Evolutionary conservation across 2,797 vertebrate species (phyloP).

Genomic region (Hippoglossus hippoglossus): DNA sequence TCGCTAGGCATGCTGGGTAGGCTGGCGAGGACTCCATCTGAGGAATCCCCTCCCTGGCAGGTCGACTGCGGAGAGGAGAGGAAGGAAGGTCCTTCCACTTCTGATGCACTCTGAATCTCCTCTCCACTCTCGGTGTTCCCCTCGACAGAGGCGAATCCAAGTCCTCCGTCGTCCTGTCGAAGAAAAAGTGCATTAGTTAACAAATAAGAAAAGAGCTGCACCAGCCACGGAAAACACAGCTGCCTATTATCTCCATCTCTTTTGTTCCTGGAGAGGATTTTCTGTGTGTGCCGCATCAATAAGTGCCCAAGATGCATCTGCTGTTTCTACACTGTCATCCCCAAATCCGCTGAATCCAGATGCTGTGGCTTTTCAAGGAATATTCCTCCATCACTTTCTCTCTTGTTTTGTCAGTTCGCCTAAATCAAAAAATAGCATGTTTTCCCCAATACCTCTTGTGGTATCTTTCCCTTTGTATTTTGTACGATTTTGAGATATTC

Average conservation of each 20-base stretch:
- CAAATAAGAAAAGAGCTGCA: neutral
- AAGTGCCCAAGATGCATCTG: conserved; percentile 27
- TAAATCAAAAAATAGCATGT: too few relatives aligned
- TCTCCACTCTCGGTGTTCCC: conserved; percentile 83
- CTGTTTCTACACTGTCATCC: conserved; percentile 3
- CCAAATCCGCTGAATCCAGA: conserved; percentile 5
- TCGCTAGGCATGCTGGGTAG: conserved; percentile 54
- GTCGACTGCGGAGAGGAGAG: conserved; percentile 43
- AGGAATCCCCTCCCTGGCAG: conserved; percentile 40
- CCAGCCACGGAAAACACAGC: conserved; percentile 14
- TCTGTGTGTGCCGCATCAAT: conserved; percentile 22
- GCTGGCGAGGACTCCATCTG: conserved; percentile 51
- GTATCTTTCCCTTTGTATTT: neutral
- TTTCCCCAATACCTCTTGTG: too few relatives aligned
- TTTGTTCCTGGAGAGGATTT: conserved; percentile 10
- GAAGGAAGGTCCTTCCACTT: conserved; percentile 76
- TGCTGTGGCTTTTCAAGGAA: conserved; percentile 22
- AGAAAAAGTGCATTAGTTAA: neutral
- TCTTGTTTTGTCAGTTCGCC: too few relatives aligned
- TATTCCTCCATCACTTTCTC: too few relatives aligned
- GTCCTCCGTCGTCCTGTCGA: conserved; percentile 87
- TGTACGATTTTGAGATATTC: neutral
- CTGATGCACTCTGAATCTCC: conserved; percentile 86
- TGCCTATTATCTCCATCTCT: conserved; percentile 13
- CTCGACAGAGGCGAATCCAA: conserved; percentile 89